Base-by-base conservation (phyloP, 2,113 vertebrate genomes). In the Gambusia affinis region DNA sequence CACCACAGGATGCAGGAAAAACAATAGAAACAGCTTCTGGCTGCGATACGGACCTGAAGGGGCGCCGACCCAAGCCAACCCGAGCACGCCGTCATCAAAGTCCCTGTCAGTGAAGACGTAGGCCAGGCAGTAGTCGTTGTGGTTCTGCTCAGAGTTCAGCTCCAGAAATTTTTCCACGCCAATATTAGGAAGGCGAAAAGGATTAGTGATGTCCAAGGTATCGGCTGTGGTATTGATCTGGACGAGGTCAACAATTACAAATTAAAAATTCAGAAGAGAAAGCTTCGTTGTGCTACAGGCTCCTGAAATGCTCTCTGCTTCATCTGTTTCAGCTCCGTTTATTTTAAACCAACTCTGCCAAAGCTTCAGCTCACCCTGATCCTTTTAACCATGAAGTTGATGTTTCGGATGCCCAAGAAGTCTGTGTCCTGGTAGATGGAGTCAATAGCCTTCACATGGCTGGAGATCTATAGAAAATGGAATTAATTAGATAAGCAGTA, bases 141-240 rank as follows among this genome's bases (percentile, higher is more conserved):
- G 97, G 90, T 99, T 98, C 94, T 99, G 97, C 57, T 99, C 98
- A 0, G 98, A 99, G 89, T 99, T 99, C 35, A 99, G 93, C 78
- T 99, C 97, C 90, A 99, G 92, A 87, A 99, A 99, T 86, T 98
- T 99, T 87, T 99, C 98, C 90, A 99, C 98, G 19, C 98, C 98
- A 39, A 99, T 99, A 82, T 99, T 99, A 35, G 96, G 92, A 89
- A 99, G 98, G 77, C 97, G 95, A 85, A 99, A 99, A 54, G 98
- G 98, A 93, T 99, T 99, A 73, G 90, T 92, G 67, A 84, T 76
- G 65, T 97, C 96, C 42, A 51, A 95, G 87, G 95, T 95, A 74
- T 97, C 96, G 6, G 5, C n/a, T 0, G 98, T 99, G 30, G 94
- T 95, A 77, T 99, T 99, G 84, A 99, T 97, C 98, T 99, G 29